Evolutionary conservation across 2,888 invertebrate genomes (phyloP), one percentile per base, ranked within the genome.

Genomic region (Tachina grossa): DNA sequence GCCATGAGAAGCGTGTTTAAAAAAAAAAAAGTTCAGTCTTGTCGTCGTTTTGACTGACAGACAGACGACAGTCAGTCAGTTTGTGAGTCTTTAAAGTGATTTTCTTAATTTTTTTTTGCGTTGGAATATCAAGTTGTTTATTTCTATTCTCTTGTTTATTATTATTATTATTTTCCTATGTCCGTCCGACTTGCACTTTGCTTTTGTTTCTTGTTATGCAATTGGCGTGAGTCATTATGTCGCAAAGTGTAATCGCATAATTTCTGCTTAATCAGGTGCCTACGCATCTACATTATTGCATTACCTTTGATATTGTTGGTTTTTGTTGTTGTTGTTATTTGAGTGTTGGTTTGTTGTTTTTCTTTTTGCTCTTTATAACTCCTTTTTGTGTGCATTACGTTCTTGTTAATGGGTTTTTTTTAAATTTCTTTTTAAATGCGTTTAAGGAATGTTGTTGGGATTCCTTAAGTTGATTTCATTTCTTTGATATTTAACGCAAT

Each of bases 211-310:
- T 76, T n/a, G 31, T 31, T 53, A 68, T 66, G 83, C 72, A 72
- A 47, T 61, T 78, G 72, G 72, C 77, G 77, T 68, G 83, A 77
- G 72, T 78, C 83, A 83, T 83, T 83, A 72, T 83, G 72, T 78
- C 66, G 66, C 82, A 79, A 74, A 68, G 77, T 83, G 84, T 89
- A 89, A 89, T 89, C 89, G 89, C 88, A 89, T 89, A 89, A 89
- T 88, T 89, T 89, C 89, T 89, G 89, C 89, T 89, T 89, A 89
- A 89, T 89, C 89, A 89, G 89, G 89, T 89, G 88, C 89, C 89
- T 89, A 89, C 89, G 89, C 89, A 89, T 87, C 84, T 86, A 84
- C 82, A 68, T 87, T 82, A 85, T 85, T 84, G 87, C 83, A 85
- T 84, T 84, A 86, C 80, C 57, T 72, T 82, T 76, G 55, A 71